These are phyloP conservation scores for Tyto alba DNA, from an alignment of 2,113 vertebrate genomes.

Conservation along the genomic window DNA sequence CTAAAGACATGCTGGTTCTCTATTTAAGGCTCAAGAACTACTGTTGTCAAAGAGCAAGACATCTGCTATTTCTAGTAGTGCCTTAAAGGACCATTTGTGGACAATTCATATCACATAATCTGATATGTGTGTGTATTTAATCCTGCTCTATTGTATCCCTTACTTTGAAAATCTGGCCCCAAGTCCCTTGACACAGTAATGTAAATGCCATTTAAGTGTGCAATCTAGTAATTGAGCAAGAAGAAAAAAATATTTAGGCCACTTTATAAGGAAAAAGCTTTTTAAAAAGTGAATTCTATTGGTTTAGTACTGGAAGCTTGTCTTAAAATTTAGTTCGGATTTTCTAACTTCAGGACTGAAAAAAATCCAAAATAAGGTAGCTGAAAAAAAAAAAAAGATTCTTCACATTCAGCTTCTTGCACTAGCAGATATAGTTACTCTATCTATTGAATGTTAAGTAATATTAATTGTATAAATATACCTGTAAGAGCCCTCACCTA, in stretches of 20 bases:
- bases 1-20: background rate
- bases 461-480: background rate
- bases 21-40: background rate
- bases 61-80: background rate
- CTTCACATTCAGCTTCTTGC: background rate
- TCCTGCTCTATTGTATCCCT: background rate
- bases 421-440: background rate
- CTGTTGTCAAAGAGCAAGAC: background rate
- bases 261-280: background rate
- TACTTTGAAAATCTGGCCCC: background rate
- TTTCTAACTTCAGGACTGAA: background rate
- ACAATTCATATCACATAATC: background rate
- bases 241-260: background rate
- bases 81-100: background rate
- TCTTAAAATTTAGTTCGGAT: background rate
- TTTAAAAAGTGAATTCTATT: background rate
- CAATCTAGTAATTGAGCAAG: background rate
- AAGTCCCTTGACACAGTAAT: background rate
- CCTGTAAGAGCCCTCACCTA: background rate
- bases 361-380: background rate
- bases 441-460: background rate
- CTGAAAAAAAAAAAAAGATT: background rate
- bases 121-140: background rate
- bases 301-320: background rate
- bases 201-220: background rate